Percentiles rank a stretch among this genome's conserved stretches.
Evolutionary conservation across 2,113 vertebrate species (phyloP).

Genomic region (Galemys pyrenaicus): DNA sequence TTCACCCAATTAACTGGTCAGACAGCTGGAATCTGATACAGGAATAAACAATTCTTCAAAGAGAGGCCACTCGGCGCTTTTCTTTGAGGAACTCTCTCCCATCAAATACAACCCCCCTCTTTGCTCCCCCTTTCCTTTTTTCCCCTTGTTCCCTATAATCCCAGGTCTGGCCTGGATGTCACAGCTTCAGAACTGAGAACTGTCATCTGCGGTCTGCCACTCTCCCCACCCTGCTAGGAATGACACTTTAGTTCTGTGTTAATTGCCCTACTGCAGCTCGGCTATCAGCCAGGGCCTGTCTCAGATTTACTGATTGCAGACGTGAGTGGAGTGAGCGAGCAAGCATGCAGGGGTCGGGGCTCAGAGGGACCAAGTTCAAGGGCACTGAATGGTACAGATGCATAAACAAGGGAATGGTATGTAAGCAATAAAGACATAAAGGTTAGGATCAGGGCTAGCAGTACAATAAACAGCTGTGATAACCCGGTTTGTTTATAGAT

Average conservation of each 20-base stretch:
- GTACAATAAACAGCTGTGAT: conserved; percentile 89
- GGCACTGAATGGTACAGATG: conserved; percentile 85
- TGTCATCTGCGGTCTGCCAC: conserved; percentile 79
- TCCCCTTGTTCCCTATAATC: conserved; percentile 70
- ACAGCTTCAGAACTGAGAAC: conserved; percentile 73
- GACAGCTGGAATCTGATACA: conserved; percentile 69
- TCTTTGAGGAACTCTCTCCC: conserved; percentile 62
- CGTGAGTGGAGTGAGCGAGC: conserved; percentile 77
- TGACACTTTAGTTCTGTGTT: conserved; percentile 81
- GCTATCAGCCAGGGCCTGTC: conserved; percentile 81
- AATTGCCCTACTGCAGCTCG: conserved; percentile 81
- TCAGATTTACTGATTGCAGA: conserved; percentile 80
- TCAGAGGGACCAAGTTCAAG: conserved; percentile 88
- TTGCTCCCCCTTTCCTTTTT: conserved; percentile 15
- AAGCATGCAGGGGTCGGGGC: conserved; percentile 76
- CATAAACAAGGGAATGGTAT: conserved; percentile 90
- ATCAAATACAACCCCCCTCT: background rate
- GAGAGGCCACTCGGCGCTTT: conserved; percentile 60
- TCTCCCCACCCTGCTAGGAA: conserved; percentile 66
- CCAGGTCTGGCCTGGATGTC: conserved; percentile 75
- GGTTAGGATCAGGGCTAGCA: conserved; percentile 86
- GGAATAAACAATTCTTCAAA: conserved; percentile 74
- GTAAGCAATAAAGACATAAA: conserved; percentile 89
- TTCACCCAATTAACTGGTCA: conserved; percentile 75
- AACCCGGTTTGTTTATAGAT: conserved; percentile 88